Base-by-base conservation (phyloP, 2,797 vertebrate species). In the Tolypeutes matacus region DNA sequence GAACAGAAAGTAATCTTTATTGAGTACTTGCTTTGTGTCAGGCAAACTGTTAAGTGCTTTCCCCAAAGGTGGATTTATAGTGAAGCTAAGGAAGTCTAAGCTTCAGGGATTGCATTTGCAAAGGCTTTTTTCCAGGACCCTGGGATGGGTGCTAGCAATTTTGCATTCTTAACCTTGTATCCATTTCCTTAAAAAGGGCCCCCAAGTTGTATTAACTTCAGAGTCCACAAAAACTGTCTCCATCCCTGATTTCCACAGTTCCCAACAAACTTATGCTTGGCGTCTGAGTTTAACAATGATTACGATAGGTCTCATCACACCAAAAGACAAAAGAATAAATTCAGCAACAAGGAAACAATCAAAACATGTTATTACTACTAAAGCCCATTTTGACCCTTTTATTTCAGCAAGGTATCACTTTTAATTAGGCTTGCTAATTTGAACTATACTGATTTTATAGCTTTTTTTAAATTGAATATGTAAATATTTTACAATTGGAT, bases 61-160 rank as follows among this genome's bases (percentile, higher is more conserved):
- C 20, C 60, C 31, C 51, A 25, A 25, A 14, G 36, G 58, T 2
- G 36, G 27, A 34, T 31, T 78, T 58, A 56, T 11, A 0, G 6
- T 1, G 2, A 60, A 0, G 6, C 1, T 3, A 18, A 9, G 3
- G 23, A 14, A 46, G 4, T 5, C 36, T 12, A 42, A 70, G 14
- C 21, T 23, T 42, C 7, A 0, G 14, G 20, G 3, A 9, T 53
- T 23, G 53, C 12, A 0, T 3, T 25, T 29, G 7, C 53, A 81
- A 36, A 3, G 15, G 17, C 42, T 78, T 69, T 69, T 64, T 46
- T 17, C 9, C 4, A 75, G 11, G 29, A 46, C 21, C 7, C 70
- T 53, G 21, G 23, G 31, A 29, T 23, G 34, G 31, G 13, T 3
- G 4, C 46, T 25, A 36, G 34, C 39, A 67, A 36, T n/a, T 72